These are phyloP conservation scores for Trichacis sp. DNA, from an alignment of 2,888 invertebrate genomes.

Conservation along the genomic window DNA sequence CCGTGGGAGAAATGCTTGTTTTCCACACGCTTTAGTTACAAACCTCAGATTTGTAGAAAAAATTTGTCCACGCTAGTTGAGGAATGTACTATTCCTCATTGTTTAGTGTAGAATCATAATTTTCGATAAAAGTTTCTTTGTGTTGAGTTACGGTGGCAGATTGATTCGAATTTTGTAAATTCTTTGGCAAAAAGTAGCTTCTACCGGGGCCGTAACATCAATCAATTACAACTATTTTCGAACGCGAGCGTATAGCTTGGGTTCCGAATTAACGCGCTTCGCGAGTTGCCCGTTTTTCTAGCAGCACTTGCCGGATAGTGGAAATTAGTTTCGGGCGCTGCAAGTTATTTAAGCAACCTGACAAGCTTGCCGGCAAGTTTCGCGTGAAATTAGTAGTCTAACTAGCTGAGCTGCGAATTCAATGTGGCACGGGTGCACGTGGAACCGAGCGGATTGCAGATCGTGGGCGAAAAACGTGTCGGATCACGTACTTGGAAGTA, in stretches of 20 bases:
- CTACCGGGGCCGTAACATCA: neutral
- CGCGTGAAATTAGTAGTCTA: slow-evolving; percentile 13
- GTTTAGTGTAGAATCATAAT: too few species aligned
- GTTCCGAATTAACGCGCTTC: neutral
- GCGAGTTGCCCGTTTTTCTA: slow-evolving; percentile 1
- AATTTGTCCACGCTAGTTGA: too few species aligned
- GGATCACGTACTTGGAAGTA: too few species aligned
- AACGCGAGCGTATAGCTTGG: neutral
- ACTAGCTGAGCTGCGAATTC: slow-evolving; percentile 5
- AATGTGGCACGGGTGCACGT: neutral
- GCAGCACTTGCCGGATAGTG: neutral
- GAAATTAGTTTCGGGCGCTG: slow-evolving; percentile 13
- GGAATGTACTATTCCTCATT: too few species aligned
- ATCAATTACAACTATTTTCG: slow-evolving; percentile 3
- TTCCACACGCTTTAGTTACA: too few species aligned
- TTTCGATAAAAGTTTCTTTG: too few species aligned
- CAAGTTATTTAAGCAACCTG: slow-evolving; percentile 19
- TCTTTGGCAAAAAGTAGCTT: neutral
- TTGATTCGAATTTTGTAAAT: too few species aligned
- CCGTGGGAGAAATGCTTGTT: too few species aligned
- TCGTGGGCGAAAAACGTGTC: too few species aligned
- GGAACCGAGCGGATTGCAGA: neutral
- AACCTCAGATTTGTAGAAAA: too few species aligned
- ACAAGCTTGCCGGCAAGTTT: slow-evolving; percentile 11
- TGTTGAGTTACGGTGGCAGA: too few species aligned